Conservation (phyloP, 2,888 invertebrate species). For the Nebria salina region DNA sequence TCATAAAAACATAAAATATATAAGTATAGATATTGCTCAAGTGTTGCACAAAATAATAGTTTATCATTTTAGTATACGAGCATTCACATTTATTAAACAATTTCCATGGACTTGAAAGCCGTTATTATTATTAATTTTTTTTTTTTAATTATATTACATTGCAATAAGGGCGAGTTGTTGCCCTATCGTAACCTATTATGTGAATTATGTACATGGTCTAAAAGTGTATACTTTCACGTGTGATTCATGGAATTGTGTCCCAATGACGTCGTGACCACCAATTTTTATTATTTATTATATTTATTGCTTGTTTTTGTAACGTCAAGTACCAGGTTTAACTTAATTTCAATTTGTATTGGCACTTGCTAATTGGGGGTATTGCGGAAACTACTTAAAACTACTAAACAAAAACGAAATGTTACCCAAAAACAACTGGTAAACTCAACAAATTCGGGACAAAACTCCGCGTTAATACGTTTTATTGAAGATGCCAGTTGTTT, state of each 20-base stretch:
- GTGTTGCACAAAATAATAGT: background rate
- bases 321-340: conserved; percentile 5
- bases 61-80: background rate
- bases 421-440: background rate
- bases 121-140: background rate
- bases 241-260: conserved; percentile 15
- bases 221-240: conserved; percentile 37
- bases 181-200: conserved; percentile 26
- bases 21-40: conserved; percentile 2
- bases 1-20: background rate
- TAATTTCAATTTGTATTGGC: background rate
- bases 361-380: conserved; percentile 2
- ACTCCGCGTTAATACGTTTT: background rate
- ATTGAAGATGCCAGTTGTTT: background rate
- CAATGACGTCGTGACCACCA: conserved; percentile 25
- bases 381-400: background rate
- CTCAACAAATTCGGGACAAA: background rate
- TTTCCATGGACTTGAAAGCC: conserved; percentile 31
- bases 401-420: background rate
- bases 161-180: conserved; percentile 21
- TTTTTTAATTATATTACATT: conserved; percentile 36
- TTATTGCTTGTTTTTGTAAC: conserved; percentile 33
- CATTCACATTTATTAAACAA: conserved; percentile 1
- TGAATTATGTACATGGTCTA: conserved; percentile 35
- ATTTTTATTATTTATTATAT: conserved; percentile 12